These are phyloP conservation scores for Listrodromus nycthemerus DNA, from an alignment of 2,888 invertebrate species.

Conservation along the genomic window DNA sequence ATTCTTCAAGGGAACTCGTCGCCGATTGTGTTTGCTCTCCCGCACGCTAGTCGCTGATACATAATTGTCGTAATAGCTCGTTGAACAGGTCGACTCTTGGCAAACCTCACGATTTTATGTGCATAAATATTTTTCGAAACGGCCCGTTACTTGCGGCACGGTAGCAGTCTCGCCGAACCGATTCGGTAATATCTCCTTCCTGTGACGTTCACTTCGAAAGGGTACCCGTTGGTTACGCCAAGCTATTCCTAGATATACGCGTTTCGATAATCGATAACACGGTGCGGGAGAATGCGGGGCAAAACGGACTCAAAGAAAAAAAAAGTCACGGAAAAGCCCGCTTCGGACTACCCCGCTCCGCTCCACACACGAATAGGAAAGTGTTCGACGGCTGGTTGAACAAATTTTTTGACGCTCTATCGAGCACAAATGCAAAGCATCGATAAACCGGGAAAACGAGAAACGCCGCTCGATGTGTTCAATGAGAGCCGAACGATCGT, in stretches of 20 bases:
- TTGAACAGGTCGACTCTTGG: slow-evolving; percentile 47
- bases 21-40: neutral
- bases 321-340: too few species aligned
- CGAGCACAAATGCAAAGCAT: slow-evolving; percentile 35
- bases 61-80: slow-evolving; percentile 53
- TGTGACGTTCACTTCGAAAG: slow-evolving; percentile 59
- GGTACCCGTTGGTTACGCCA: neutral
- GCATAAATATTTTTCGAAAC: slow-evolving; percentile 53
- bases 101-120: slow-evolving; percentile 36
- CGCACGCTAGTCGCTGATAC: slow-evolving; percentile 50
- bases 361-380: neutral
- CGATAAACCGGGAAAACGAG: neutral
- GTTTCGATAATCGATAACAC: neutral
- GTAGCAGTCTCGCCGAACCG: neutral
- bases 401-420: slow-evolving; percentile 6
- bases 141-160: slow-evolving; percentile 10
- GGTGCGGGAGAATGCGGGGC: neutral
- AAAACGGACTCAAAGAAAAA: neutral
- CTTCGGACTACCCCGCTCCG: too few species aligned
- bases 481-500: slow-evolving; percentile 2
- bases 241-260: neutral
- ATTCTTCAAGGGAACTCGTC: neutral
- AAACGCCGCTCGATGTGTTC: neutral
- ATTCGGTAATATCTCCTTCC: slow-evolving; percentile 23
- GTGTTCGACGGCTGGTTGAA: neutral